Base-by-base conservation (phyloP, 2,888 invertebrate species). In the Microchrysa polita region DNA sequence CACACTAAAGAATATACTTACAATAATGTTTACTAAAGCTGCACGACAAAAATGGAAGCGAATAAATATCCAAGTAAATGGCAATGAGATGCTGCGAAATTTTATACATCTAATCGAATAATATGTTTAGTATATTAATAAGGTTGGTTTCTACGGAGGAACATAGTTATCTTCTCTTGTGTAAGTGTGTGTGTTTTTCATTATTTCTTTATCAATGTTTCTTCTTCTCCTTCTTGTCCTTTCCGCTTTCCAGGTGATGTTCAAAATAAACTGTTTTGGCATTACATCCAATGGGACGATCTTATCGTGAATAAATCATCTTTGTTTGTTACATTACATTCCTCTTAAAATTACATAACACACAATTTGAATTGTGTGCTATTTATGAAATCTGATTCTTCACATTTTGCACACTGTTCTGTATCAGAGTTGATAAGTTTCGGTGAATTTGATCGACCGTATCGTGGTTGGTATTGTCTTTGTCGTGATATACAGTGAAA, bases 401-500 rank as follows among this genome's bases (percentile, higher is more conserved):
- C 42, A 55, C 40, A 16, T 55, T 55, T 7, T 34, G 55, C 5
- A 55, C 18, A 10, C 48, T 48, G 18, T 65, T 22, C 22, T 44
- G 42, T 48, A 65, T 65, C 2, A 69, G 40, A 40, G 27, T 9
- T 9, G 69, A 57, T 5, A 57, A 40, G 40, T 69, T 69, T 20
- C 1, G 1, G 40, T 69, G 55, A 2, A 65, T 48, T 7, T 22
- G 22, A 34, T 55, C 57, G 20, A 18, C 23, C 1, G 40, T 23
- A 12, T 12, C n/a, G 14, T 44, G 63, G 14, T 27, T 9, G 18
- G 27, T 59, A 12, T 79, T 77, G 2, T 81, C 80, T 55, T 81
- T 72, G 18, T 81, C 77, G 73, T 82, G 79, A 73, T 81, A 81
- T 61, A 79, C 77, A 52, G 79, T 76, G 40, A 79, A 81, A 75